These are phyloP conservation scores for Saccostrea echinata DNA, from an alignment of 1,140 invertebrate species.

Conservation along the genomic window DNA sequence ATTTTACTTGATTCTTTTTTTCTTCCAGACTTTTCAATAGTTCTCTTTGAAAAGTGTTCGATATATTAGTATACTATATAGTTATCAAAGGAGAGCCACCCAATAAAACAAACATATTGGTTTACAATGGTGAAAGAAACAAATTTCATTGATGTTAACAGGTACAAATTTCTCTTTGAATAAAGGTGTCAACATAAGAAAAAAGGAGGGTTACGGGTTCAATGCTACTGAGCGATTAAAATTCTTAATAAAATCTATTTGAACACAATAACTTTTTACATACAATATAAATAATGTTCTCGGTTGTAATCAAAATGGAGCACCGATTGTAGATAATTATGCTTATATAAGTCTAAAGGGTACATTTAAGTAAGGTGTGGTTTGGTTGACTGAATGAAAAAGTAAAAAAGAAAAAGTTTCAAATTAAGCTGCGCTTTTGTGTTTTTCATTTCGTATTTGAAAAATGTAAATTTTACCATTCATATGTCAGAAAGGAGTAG, in stretches of 20 bases:
- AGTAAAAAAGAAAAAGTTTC: not conserved
- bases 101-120: slow-evolving; percentile 22
- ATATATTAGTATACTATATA: slow-evolving; percentile 11
- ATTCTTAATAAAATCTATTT: slow-evolving; percentile 9
- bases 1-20: not conserved
- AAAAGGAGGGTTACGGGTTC: not conserved
- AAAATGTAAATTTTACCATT: not conserved
- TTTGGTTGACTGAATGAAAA: not conserved
- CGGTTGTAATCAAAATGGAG: not conserved
- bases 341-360: not conserved
- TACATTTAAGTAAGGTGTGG: not conserved
- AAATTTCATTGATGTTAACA: not conserved
- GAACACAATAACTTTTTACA: not conserved
- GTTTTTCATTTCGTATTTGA: not conserved
- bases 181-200: not conserved
- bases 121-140: not conserved
- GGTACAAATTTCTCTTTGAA: not conserved
- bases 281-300: slow-evolving; percentile 10
- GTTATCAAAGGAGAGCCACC: not conserved
- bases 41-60: not conserved
- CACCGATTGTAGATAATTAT: not conserved
- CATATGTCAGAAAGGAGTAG: not conserved
- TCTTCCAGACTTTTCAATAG: not conserved
- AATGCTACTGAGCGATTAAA: not conserved
- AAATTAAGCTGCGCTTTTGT: not conserved